phyloP scores from a whole-genome alignment of 2,888 invertebrate genomes.

The Yponomeuta evonymella region DNA sequence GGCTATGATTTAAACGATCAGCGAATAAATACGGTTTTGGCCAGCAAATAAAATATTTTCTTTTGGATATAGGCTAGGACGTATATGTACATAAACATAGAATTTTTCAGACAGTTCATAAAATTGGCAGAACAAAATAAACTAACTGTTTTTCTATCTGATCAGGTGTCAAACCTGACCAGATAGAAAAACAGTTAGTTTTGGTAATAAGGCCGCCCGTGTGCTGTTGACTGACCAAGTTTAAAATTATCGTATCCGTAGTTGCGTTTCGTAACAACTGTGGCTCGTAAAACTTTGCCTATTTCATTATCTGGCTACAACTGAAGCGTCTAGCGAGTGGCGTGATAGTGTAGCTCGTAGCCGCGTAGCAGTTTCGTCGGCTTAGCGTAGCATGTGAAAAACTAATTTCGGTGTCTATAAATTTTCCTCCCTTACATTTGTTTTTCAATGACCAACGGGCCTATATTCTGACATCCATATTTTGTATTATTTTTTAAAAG shows the following conservation, averaged over 20 bases:
- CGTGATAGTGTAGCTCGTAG: background rate
- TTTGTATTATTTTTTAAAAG: too few relatives aligned
- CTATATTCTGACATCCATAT: too few relatives aligned
- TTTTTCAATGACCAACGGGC: background rate
- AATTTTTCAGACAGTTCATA: too few relatives aligned
- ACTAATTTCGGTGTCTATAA: background rate
- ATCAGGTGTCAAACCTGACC: too few relatives aligned
- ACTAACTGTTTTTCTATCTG: too few relatives aligned
- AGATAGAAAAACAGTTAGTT: too few relatives aligned
- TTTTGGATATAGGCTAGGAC: too few relatives aligned
- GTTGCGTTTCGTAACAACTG: background rate
- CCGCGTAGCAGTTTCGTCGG: background rate
- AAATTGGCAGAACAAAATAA: too few relatives aligned
- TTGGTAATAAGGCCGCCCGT: background rate
- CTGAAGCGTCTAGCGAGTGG: background rate
- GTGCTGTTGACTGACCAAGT: background rate
- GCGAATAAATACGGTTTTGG: too few relatives aligned
- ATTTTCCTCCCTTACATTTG: background rate
- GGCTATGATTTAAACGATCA: too few relatives aligned
- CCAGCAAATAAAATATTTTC: too few relatives aligned
- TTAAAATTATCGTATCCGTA: background rate
- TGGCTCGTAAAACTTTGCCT: background rate
- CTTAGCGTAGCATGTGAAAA: background rate
- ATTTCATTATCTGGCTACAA: background rate
- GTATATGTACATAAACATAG: too few relatives aligned